A percentile compares a stretch with the other conserved stretches of the same genome.
phyloP scores from a whole-genome alignment of 2,113 vertebrate species.

The Cervus canadensis region DNA sequence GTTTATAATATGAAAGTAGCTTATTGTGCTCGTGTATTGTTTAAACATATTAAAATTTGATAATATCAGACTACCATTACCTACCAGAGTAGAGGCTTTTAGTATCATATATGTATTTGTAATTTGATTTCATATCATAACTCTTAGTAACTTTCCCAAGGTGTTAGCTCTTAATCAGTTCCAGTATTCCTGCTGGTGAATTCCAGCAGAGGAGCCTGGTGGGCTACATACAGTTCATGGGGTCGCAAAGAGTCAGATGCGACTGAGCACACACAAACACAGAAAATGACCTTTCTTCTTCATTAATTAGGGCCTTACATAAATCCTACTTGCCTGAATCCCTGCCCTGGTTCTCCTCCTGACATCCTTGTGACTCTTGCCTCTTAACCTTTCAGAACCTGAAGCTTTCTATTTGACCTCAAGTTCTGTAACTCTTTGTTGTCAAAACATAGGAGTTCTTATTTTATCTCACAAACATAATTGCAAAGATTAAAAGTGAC shows the following conservation, averaged over 20 bases:
- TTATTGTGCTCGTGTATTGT: conserved; percentile 51
- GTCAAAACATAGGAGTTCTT: background rate
- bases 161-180: background rate
- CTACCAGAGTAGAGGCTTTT: background rate
- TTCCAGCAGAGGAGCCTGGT: background rate
- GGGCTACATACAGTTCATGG: background rate
- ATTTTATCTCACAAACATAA: background rate
- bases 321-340: background rate
- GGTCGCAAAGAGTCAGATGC: background rate
- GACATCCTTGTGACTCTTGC: background rate
- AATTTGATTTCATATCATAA: conserved; percentile 30
- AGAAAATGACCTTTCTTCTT: background rate
- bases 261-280: background rate
- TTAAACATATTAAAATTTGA: conserved; percentile 65
- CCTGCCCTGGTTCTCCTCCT: background rate
- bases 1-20: conserved; percentile 60
- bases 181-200: background rate
- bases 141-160: background rate
- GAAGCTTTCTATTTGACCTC: background rate
- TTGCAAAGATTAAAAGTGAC: background rate
- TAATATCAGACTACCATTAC: conserved; percentile 39
- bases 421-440: background rate
- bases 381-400: background rate
- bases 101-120: background rate
- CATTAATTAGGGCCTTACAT: background rate